Conservation (phyloP, 1,140 invertebrate species). For the Drosophila insularis region DNA sequence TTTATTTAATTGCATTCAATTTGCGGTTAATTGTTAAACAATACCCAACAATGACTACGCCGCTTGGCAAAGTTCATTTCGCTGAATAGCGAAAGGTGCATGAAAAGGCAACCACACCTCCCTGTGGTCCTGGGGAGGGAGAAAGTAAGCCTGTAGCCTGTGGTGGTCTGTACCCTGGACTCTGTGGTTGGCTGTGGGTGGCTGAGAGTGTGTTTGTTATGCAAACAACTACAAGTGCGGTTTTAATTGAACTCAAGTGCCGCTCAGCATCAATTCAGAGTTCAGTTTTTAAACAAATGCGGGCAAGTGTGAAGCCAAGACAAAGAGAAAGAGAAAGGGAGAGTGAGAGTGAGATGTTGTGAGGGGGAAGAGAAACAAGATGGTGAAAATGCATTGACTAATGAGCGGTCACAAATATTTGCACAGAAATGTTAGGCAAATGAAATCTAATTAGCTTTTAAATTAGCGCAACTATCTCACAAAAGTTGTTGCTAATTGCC, state of each 20-base stretch:
- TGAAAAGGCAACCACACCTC: neutral
- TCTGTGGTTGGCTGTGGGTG: slow-evolving; percentile 21
- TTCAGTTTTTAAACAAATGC: slow-evolving; percentile 50
- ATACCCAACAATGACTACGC: slow-evolving; percentile 53
- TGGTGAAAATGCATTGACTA: slow-evolving; percentile 19
- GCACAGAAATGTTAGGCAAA: slow-evolving; percentile 34
- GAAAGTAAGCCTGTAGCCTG: neutral
- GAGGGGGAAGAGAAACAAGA: neutral
- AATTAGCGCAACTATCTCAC: slow-evolving; percentile 26
- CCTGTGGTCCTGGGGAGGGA: neutral
- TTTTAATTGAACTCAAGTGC: slow-evolving; percentile 79
- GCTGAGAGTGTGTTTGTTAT: slow-evolving; percentile 59
- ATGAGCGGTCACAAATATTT: slow-evolving; percentile 61
- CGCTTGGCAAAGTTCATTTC: slow-evolving; percentile 32
- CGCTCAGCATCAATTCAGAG: slow-evolving; percentile 35
- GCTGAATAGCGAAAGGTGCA: slow-evolving; percentile 22
- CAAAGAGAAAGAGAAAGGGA: slow-evolving; percentile 3
- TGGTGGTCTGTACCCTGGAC: neutral
- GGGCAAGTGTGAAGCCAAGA: slow-evolving; percentile 49
- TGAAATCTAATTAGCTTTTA: slow-evolving; percentile 65
- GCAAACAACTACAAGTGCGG: slow-evolving; percentile 74
- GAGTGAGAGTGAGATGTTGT: neutral
- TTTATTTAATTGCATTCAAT: slow-evolving; percentile 81
- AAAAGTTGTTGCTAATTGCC: slow-evolving; percentile 25
- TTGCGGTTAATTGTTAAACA: slow-evolving; percentile 80